Conservation (phyloP, 2,113 vertebrate species). For the Limanda limanda region DNA sequence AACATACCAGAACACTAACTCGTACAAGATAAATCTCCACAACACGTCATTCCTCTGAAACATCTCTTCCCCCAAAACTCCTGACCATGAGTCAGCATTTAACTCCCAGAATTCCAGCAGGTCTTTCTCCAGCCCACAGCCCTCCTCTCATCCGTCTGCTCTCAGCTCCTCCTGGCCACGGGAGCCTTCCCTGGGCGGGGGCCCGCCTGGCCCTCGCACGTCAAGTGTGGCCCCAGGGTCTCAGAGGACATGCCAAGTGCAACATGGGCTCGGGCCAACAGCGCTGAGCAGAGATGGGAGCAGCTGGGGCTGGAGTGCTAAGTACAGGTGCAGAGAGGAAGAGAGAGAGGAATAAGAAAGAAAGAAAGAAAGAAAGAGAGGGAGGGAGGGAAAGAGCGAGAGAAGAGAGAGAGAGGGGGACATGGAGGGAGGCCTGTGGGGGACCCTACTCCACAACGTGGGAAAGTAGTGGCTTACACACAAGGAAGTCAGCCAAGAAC, state of each 20-base stretch:
- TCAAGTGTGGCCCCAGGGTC: conserved; percentile 80
- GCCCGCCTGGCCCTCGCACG: conserved; percentile 78
- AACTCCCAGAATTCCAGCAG: conserved; percentile 61
- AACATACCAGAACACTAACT: conserved; percentile 10
- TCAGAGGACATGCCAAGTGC: conserved; percentile 85
- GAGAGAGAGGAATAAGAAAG: conserved; percentile 47
- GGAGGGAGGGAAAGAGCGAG: conserved; percentile 6
- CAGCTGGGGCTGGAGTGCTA: conserved; percentile 74
- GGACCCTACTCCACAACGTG: conserved; percentile 77
- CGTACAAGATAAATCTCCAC: neutral
- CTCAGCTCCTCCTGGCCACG: conserved; percentile 69
- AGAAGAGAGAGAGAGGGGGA: conserved; percentile 32
- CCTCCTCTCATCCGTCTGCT: conserved; percentile 61
- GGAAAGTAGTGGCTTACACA: conserved; percentile 82
- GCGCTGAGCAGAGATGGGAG: conserved; percentile 68
- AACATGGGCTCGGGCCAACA: conserved; percentile 79
- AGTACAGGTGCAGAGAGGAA: conserved; percentile 82
- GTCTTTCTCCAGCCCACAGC: conserved; percentile 61
- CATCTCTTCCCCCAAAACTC: conserved; percentile 28
- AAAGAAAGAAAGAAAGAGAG: conserved; percentile 22
- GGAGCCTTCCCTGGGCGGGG: conserved; percentile 71
- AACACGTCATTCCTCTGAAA: conserved; percentile 21
- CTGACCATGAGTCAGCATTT: conserved; percentile 71
- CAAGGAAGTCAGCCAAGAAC: conserved; percentile 69
- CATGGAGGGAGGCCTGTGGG: conserved; percentile 69